A percentile compares a stretch with the other conserved stretches of the same genome.
phyloP scores from a whole-genome alignment of 2,797 vertebrate genomes.

The Rachycentron canadum region DNA sequence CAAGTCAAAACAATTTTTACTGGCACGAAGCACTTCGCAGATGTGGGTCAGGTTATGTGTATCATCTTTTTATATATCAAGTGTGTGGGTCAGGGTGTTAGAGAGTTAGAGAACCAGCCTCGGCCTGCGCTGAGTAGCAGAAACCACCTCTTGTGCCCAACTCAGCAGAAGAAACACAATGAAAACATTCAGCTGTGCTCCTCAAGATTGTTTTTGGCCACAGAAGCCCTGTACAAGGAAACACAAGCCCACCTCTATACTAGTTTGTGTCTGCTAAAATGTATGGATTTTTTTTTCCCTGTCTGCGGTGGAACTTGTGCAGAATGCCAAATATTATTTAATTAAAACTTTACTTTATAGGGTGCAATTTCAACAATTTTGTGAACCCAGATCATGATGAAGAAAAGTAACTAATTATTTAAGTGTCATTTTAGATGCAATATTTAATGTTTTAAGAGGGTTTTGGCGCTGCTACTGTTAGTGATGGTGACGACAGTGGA shows the following conservation, averaged over 20 bases:
- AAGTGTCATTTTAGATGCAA: conserved; percentile 60
- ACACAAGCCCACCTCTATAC: conserved; percentile 84
- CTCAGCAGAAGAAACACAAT: conserved; percentile 86
- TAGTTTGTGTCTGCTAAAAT: conserved; percentile 79
- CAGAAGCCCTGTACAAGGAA: conserved; percentile 80
- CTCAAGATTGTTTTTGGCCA: conserved; percentile 86
- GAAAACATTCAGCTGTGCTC: conserved; percentile 86
- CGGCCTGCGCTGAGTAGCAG: conserved; percentile 66
- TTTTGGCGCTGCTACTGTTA: conserved; percentile 42
- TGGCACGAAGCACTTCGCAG: conserved; percentile 37
- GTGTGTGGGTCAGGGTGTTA: conserved; percentile 41
- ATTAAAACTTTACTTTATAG: conserved; percentile 71
- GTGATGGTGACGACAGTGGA: conserved; percentile 74
- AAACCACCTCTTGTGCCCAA: conserved; percentile 77
- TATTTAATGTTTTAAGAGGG: conserved; percentile 68
- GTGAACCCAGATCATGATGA: conserved; percentile 32
- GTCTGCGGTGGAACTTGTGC: conserved; percentile 67
- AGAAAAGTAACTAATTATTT: conserved; percentile 72
- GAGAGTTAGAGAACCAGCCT: conserved; percentile 67
- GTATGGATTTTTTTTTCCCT: conserved; percentile 73
- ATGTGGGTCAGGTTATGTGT: conserved; percentile 40
- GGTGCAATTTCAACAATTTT: conserved; percentile 47
- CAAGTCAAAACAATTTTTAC: conserved; percentile 39
- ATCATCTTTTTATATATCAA: conserved; percentile 57
- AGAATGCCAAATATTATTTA: conserved; percentile 74